These are phyloP conservation scores for Lomographa bimaculata DNA, from an alignment of 2,888 invertebrate species.

Conservation along the genomic window DNA sequence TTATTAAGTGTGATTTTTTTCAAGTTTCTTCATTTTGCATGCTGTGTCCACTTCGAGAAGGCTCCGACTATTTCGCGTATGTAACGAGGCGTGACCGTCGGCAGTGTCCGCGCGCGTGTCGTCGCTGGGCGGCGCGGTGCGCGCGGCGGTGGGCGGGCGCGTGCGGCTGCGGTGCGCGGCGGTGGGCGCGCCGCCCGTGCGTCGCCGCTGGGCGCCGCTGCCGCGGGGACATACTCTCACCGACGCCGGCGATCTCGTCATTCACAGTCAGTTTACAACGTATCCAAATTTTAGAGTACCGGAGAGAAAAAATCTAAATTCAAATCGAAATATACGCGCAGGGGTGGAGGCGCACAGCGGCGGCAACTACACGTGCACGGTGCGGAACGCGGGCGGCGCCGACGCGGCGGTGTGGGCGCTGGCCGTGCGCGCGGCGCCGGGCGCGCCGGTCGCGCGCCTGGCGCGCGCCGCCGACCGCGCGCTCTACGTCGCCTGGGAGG, in stretches of 20 bases:
- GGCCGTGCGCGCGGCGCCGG: conserved; percentile 66
- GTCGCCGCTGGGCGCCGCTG: conserved; percentile 83
- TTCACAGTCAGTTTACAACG: conserved; percentile 80
- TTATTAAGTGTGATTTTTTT: too few species aligned
- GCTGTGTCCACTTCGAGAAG: too few species aligned
- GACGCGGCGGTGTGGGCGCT: conserved; percentile 85
- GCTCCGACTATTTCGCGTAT: too few species aligned
- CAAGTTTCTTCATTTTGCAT: too few species aligned
- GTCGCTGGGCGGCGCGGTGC: conserved; percentile 87
- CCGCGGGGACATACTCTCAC: conserved; percentile 84
- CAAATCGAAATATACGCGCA: too few species aligned
- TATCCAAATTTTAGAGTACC: too few species aligned
- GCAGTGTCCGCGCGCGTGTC: conserved; percentile 90
- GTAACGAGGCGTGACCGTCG: too few species aligned
- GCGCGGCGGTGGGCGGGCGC: conserved; percentile 84
- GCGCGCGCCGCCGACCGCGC: conserved; percentile 78
- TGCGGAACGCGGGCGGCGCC: conserved; percentile 90
- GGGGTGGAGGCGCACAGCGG: conserved; percentile 85
- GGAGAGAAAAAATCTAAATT: too few species aligned
- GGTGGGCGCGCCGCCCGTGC: conserved; percentile 86
- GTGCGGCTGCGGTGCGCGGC: conserved; percentile 87
- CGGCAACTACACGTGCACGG: conserved; percentile 90
- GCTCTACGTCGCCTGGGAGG: conserved; percentile 85
- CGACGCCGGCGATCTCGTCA: conserved; percentile 84
- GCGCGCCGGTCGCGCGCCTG: conserved; percentile 85